Evolutionary conservation across 2,797 vertebrate genomes (phyloP), one percentile per base, ranked within the genome.

Genomic region (Acanthurus tractus): DNA sequence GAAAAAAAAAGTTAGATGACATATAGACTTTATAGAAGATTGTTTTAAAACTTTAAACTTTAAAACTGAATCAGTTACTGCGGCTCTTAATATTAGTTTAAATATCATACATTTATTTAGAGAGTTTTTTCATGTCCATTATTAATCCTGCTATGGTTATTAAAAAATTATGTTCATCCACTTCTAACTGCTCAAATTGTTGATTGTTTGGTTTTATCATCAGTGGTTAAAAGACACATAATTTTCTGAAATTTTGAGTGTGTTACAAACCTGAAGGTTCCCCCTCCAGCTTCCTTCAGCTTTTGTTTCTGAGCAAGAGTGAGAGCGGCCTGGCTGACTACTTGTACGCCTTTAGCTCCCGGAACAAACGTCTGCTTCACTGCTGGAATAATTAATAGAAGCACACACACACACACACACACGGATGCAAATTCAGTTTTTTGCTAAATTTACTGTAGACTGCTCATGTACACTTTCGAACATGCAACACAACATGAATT

Each of bases 221-320:
- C 8, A 22, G 9, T 45, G 36, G 64, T 74, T 40, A 34, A 22
- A 1, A 18, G 20, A 71, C 10, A 55, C 2, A 18, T 23, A 46
- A 49, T 53, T n/a, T 22, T 57, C 0, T 76, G 17, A 52, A 59
- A 34, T 34, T 34, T 6, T 34, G 29, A 34, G 29, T 8, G 6
- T 52, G 63, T 22, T 25, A 79, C 95, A 91, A 82, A 98, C 97
- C 96, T 96, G 90, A 97, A 98, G 36, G 95, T 96, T 72, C 96
- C 97, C 79, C 96, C 96, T 86, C 95, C 97, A 0, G 96, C 95
- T 87, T 98, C 96, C 90, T 96, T 98, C 85, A 97, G 94, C 84
- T 96, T 97, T 87, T 96, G 96, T 86, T 93, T 97, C 93, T 97
- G 97, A 70, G 94, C 94, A 74, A 93, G 94, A 7, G 90, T 92